A percentile compares a stretch with the other conserved stretches of the same genome.
phyloP scores from a whole-genome alignment of 1,140 invertebrate genomes.

The Lethrus apterus region DNA sequence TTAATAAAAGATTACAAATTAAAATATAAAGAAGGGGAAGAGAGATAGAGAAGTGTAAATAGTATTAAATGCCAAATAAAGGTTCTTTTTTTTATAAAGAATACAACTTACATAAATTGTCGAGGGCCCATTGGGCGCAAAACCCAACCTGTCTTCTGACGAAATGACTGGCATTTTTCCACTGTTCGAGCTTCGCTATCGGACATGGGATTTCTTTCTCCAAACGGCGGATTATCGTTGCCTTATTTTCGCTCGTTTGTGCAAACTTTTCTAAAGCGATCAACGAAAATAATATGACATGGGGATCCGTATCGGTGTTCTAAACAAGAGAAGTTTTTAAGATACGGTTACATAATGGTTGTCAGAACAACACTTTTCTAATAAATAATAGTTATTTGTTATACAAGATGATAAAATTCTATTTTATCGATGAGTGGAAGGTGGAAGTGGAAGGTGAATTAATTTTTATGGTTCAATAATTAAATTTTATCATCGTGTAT shows the following conservation, averaged over 20 bases:
- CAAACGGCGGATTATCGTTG: conserved; percentile 65
- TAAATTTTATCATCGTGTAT: too few species aligned
- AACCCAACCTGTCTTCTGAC: conserved; percentile 81
- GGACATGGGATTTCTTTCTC: conserved; percentile 52
- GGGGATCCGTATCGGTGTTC: conserved; percentile 57
- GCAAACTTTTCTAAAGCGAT: conserved; percentile 93
- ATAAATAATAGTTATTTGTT: too few species aligned
- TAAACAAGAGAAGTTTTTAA: conserved; percentile 39
- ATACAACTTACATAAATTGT: conserved; percentile 82
- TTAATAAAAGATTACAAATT: too few species aligned
- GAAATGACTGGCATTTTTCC: conserved; percentile 48
- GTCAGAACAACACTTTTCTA: too few species aligned
- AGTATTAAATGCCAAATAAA: too few species aligned
- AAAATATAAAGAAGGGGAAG: too few species aligned
- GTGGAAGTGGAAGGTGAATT: too few species aligned
- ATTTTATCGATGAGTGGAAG: too few species aligned
- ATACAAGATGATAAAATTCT: too few species aligned
- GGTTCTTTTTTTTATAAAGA: not conserved
- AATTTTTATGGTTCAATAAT: too few species aligned
- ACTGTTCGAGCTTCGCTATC: conserved; percentile 57
- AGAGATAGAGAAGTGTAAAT: too few species aligned
- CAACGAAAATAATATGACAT: conserved; percentile 79
- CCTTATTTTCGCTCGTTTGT: conserved; percentile 88
- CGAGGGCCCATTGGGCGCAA: conserved; percentile 86
- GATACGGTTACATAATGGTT: too few species aligned